Evolutionary conservation across 2,797 vertebrate species (phyloP), one percentile per base, ranked within the genome.

Genomic region (Eulemur mongoz): DNA sequence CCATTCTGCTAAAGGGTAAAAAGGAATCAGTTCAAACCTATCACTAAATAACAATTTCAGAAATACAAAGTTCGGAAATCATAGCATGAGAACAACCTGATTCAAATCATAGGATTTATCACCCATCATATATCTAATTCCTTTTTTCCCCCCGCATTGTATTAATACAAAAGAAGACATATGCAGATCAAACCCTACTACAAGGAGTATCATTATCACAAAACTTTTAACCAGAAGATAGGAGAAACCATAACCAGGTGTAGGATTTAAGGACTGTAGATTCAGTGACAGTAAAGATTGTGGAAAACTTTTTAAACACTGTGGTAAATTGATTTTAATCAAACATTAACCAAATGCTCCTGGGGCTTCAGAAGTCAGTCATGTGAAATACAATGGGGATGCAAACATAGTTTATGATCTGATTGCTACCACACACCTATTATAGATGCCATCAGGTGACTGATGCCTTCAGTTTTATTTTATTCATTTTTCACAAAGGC

Each of bases 41-140:
- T 59, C 75, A 85, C 80, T 80, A 94, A 98, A 96, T 90, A 73
- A 43, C 43, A 96, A 78, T 96, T 97, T 97, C 35, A 94, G 20
- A 92, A 78, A 93, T 78, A 89, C 1, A 54, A 96, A 97, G 25
- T 96, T 65, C 22, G 81, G 80, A 95, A 97, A 27, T 7, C 69
- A 86, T 30, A 91, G 85, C 48, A 43, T 4, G 38, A 97, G 72
- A 94, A 25, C 89, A 97, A 95, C 48, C 23, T 94, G 80, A 82
- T 89, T 86, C 67, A 98, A 84, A 93, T 82, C 72, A 83, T 6
- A 91, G 63, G 1, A 50, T 0, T 48, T 87, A 94, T 97, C 67
- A 80, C 30, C 30, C 14, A 30, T 72, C n/a, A 40, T 75, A 73
- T 52, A 9, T 93, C 14, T 80, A 59, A 63, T 88, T 89, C 3